A percentile compares a stretch with the other conserved stretches of the same genome.
These are phyloP conservation scores for Xanthia icteritia DNA, from an alignment of 2,888 invertebrate genomes.

Conservation along the genomic window DNA sequence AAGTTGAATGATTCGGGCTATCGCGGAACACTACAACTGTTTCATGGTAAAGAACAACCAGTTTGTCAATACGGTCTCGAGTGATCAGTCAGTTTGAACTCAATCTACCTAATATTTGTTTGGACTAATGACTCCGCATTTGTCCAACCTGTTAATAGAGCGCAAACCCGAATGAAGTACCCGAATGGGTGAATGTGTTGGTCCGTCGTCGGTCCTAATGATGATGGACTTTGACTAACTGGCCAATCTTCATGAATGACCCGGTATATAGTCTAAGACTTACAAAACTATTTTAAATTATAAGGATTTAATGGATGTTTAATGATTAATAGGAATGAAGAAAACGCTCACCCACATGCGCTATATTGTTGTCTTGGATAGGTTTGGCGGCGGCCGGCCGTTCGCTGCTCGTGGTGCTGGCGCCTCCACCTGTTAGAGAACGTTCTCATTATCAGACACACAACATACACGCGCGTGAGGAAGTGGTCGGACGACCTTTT, in stretches of 20 bases:
- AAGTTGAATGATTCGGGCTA: neutral
- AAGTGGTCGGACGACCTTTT: conserved; percentile 56
- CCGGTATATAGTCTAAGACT: too few species aligned
- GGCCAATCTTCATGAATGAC: neutral
- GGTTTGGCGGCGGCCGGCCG: neutral
- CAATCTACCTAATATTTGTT: neutral
- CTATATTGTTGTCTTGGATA: neutral
- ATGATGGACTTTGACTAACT: neutral
- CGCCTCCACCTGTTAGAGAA: conserved; percentile 33
- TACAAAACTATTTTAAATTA: too few species aligned
- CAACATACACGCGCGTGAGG: conserved; percentile 55
- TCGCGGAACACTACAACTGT: neutral
- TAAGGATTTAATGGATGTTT: too few species aligned
- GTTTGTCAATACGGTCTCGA: neutral
- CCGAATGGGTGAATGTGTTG: too few species aligned
- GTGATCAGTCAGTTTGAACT: neutral
- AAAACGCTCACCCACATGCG: neutral
- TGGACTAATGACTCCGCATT: neutral
- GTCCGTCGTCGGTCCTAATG: too few species aligned
- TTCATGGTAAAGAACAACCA: neutral
- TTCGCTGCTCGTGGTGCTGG: neutral
- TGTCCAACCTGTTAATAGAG: neutral
- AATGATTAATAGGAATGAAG: too few species aligned
- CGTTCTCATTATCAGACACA: conserved; percentile 22
- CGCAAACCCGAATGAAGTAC: too few species aligned